Evolutionary conservation across 2,113 vertebrate species (phyloP).

Genomic region (Xiphophorus hellerii): DNA sequence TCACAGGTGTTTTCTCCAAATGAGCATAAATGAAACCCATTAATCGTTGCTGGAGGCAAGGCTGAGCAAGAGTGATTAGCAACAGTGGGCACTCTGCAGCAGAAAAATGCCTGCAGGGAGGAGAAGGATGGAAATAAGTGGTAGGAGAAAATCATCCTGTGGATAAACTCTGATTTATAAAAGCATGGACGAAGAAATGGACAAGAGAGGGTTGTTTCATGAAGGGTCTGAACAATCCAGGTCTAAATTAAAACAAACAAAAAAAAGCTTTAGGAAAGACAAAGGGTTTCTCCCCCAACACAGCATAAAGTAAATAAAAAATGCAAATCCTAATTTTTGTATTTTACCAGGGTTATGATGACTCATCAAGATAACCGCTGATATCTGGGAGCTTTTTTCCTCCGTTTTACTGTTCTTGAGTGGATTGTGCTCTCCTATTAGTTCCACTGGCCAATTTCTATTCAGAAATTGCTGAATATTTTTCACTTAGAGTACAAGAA

Average conservation of each 20-base stretch:
- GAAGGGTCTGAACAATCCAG: neutral
- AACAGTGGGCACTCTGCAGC: conserved; percentile 26
- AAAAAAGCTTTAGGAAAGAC: too few species aligned
- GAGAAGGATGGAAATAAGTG: conserved; percentile 26
- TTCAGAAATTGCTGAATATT: neutral
- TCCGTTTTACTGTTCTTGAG: neutral
- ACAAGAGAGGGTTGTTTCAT: neutral
- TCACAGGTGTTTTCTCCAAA: conserved; percentile 69
- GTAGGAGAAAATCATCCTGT: conserved; percentile 1
- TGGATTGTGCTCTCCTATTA: neutral
- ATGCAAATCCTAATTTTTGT: neutral
- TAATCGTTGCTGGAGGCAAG: conserved; percentile 56
- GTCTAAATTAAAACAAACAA: neutral
- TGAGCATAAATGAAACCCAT: conserved; percentile 64
- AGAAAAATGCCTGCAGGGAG: conserved; percentile 39
- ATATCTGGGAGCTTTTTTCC: neutral
- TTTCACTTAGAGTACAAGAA: neutral
- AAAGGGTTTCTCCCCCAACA: neutral
- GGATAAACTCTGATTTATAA: conserved; percentile 5
- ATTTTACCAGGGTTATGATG: neutral
- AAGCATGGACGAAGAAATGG: neutral
- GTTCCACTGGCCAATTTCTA: too few species aligned
- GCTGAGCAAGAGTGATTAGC: conserved; percentile 57
- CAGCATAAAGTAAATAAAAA: neutral
- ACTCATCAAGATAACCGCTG: neutral